Conservation (phyloP, 1,140 invertebrate genomes). For the Platyura marginata region DNA sequence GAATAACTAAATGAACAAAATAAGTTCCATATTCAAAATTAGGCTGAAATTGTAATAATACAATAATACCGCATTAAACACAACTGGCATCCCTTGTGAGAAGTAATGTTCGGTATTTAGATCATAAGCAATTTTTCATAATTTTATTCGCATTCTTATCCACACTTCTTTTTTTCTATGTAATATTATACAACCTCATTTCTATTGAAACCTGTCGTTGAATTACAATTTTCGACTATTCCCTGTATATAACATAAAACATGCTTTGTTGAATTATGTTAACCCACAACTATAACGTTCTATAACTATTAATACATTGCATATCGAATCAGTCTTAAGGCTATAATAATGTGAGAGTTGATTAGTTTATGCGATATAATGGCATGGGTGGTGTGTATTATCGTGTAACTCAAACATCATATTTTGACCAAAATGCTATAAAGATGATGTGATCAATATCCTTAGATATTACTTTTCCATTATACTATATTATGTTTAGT, state of each 20-base stretch:
- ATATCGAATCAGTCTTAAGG: background rate
- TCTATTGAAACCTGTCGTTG: background rate
- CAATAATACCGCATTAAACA: background rate
- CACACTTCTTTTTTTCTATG: background rate
- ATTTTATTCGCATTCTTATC: background rate
- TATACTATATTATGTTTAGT: no score
- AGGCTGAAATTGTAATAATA: background rate
- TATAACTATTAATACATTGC: background rate
- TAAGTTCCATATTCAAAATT: background rate
- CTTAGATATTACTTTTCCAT: no score
- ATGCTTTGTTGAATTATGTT: background rate
- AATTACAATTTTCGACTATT: background rate
- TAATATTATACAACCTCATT: background rate
- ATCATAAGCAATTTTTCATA: background rate
- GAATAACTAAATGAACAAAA: background rate
- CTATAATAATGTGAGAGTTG: background rate
- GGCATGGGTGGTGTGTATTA: no score
- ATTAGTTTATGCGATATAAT: background rate
- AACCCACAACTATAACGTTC: background rate
- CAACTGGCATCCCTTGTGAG: background rate
- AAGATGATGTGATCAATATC: no score
- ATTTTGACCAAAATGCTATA: no score
- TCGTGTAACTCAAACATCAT: no score
- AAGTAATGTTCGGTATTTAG: background rate
- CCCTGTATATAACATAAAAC: background rate